Base-by-base conservation (phyloP, 2,113 vertebrate species). In the Lophura nycthemera region DNA sequence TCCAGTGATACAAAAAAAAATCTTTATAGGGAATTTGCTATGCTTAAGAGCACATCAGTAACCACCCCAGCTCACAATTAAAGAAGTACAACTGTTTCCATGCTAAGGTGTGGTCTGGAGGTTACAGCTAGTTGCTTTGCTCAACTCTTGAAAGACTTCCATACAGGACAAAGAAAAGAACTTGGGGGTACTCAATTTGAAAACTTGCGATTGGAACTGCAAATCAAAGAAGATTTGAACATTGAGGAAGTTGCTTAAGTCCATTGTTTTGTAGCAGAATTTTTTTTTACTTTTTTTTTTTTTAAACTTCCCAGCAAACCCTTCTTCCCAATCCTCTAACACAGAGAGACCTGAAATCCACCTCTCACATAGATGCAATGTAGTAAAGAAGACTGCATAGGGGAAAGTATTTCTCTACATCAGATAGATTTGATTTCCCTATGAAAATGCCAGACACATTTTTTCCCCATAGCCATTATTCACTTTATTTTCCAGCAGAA, bases 71-170 rank as follows among this genome's bases (percentile, higher is more conserved):
- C 16, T 77, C 56, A 60, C 15, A 91, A 65, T 12, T 42, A 21
- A 64, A 36, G 4, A 6, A n/a, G 16, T 42, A 24, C 19, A 38
- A 10, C 17, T 48, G 27, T 30, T 70, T 32, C 14, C 21, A 42
- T 52, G 8, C 27, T 43, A 32, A 72, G 17, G 6, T 54, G 13
- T 29, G 2, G 0, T 36, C 30, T 34, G 21, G 52, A 78, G 60
- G 25, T 56, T 29, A 3, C 38, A 61, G 8, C 30, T 59, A 1
- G 4, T 7, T 48, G 11, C 13, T 32, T 36, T 56, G n/a, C 20
- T 17, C 2, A 7, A 36, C n/a, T 54, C 34, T 30, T 6, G 4
- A 0, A 34, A 25, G 0, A 32, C 13, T 47, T 25, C 38, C 13
- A 7, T 7, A 32, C 60, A 72, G 8, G 2, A 24, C 36, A 3